These are phyloP conservation scores for Pentalonia nigronervosa DNA, from an alignment of 1,140 invertebrate species.

Conservation along the genomic window DNA sequence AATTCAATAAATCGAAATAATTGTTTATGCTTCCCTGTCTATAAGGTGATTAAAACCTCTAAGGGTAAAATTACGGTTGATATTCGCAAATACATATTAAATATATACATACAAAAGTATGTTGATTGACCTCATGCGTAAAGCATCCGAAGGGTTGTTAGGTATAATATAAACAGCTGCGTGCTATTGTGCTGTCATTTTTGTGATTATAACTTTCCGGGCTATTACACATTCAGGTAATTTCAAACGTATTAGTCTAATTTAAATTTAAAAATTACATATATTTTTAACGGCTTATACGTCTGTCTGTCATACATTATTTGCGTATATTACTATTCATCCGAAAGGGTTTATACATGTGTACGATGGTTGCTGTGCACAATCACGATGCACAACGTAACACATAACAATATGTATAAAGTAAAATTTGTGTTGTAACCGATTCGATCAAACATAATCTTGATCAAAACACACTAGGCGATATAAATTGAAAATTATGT, in stretches of 20 bases:
- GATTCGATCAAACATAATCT: neutral
- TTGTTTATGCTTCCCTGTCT: neutral
- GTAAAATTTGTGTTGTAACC: neutral
- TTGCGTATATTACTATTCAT: neutral
- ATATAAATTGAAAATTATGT: neutral
- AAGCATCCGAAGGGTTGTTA: slow-evolving; percentile 24
- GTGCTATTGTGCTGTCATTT: slow-evolving; percentile 34
- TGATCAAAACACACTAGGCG: neutral
- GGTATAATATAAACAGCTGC: neutral
- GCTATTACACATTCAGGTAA: slow-evolving; percentile 50
- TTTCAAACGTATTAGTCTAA: slow-evolving; percentile 50
- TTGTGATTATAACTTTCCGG: slow-evolving; percentile 49
- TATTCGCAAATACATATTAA: neutral
- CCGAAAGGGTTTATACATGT: neutral
- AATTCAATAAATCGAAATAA: slow-evolving; percentile 34
- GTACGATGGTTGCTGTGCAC: neutral
- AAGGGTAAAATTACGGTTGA: neutral
- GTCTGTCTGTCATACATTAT: slow-evolving; percentile 22
- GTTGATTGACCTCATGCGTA: neutral
- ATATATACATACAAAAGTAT: neutral
- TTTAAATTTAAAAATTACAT: slow-evolving; percentile 48
- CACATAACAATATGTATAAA: neutral
- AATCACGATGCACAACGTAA: neutral
- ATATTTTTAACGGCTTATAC: slow-evolving; percentile 10
- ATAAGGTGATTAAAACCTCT: neutral